Evolutionary conservation across 2,888 invertebrate genomes (phyloP).

Genomic region (Dolichomitus sp.): DNA sequence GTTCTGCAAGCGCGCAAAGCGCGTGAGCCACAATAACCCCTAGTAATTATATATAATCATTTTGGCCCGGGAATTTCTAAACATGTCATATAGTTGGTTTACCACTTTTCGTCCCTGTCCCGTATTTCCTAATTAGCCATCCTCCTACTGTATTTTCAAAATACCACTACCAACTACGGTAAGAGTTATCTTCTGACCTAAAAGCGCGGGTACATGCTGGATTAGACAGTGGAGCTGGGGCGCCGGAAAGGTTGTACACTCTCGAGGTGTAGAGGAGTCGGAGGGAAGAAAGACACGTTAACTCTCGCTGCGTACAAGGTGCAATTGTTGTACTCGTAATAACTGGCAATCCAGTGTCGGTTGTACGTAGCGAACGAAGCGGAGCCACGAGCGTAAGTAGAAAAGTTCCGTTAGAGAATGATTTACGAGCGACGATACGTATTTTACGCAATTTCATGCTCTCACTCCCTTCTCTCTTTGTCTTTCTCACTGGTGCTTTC

Average conservation of each 20-base stretch:
- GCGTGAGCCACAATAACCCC: too few species aligned
- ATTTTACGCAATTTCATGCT: slow-evolving; percentile 25
- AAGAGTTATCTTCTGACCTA: background rate
- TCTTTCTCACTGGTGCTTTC: too few species aligned
- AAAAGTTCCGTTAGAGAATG: slow-evolving; percentile 59
- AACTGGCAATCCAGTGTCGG: slow-evolving; percentile 62
- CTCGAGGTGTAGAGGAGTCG: background rate
- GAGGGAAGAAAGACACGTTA: slow-evolving; percentile 27
- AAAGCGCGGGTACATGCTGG: slow-evolving; percentile 1
- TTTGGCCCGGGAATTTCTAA: too few species aligned
- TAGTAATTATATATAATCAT: too few species aligned
- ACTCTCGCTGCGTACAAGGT: slow-evolving; percentile 52
- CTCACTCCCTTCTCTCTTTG: background rate
- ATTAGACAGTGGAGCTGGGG: background rate
- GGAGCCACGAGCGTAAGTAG: slow-evolving; percentile 56
- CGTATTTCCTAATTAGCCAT: too few species aligned
- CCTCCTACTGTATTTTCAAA: background rate
- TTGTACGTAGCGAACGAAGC: slow-evolving; percentile 52
- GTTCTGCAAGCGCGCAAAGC: too few species aligned
- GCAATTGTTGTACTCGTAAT: slow-evolving; percentile 62
- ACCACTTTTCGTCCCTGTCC: too few species aligned
- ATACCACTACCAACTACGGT: background rate
- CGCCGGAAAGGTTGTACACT: too few species aligned
- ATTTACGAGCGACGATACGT: slow-evolving; percentile 50
- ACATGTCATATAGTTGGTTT: too few species aligned